A percentile compares a stretch with the other conserved stretches of the same genome.
Conservation (phyloP, 2,888 invertebrate species). For the Drosophila antonietae region DNA sequence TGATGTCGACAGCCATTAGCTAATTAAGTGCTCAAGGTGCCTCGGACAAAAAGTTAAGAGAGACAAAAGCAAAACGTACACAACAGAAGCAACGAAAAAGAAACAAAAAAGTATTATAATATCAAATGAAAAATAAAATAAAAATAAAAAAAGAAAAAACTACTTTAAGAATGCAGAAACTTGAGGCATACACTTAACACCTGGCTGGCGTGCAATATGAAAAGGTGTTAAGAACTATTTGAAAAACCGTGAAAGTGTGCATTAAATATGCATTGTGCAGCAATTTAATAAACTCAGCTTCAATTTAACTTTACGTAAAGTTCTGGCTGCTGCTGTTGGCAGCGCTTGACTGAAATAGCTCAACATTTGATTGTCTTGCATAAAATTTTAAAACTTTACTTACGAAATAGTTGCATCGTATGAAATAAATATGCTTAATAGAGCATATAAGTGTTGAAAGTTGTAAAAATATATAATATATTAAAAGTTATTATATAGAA, state of each 20-base stretch:
- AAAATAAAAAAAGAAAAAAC: slow-evolving; percentile 4
- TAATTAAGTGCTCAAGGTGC: slow-evolving; percentile 59
- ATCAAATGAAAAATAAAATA: neutral
- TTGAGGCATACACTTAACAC: slow-evolving; percentile 25
- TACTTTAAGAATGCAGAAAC: slow-evolving; percentile 20
- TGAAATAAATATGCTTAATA: neutral
- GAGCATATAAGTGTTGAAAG: neutral
- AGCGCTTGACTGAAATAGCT: neutral
- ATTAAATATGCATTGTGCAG: slow-evolving; percentile 25
- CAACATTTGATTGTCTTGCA: neutral
- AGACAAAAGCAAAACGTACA: slow-evolving; percentile 40
- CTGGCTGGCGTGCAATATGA: slow-evolving; percentile 3
- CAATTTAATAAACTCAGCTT: slow-evolving; percentile 22
- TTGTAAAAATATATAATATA: neutral
- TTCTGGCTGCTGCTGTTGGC: neutral
- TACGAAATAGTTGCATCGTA: neutral
- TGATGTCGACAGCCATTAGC: slow-evolving; percentile 57
- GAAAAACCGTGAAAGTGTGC: slow-evolving; percentile 4
- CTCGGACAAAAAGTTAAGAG: slow-evolving; percentile 15
- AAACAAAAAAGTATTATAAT: slow-evolving; percentile 2
- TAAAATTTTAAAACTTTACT: slow-evolving; percentile 4
- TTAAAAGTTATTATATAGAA: neutral
- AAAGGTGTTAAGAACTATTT: slow-evolving; percentile 24
- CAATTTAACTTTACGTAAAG: slow-evolving; percentile 4
- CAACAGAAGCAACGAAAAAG: slow-evolving; percentile 5